These are phyloP conservation scores for Halesus radiatus DNA, from an alignment of 1,140 invertebrate genomes.

Conservation along the genomic window DNA sequence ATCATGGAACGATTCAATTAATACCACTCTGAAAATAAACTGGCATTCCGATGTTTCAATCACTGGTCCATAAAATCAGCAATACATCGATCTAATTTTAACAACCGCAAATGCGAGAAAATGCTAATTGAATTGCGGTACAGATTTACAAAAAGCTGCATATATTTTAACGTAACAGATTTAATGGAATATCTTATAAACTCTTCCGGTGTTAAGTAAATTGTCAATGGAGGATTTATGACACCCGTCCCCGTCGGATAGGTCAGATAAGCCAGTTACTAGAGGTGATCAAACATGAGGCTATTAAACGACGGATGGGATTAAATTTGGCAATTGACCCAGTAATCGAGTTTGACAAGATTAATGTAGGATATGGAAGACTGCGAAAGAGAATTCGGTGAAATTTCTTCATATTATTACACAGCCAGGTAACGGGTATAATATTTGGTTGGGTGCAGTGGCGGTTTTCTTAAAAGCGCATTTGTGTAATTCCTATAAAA, in stretches of 20 bases:
- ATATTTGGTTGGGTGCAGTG: not conserved
- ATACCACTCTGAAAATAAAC: no score
- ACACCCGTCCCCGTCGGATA: conserved; percentile 8
- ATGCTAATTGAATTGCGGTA: no score
- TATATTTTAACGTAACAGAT: no score
- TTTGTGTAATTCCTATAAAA: no score
- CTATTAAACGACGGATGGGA: conserved; percentile 12
- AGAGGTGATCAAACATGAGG: not conserved
- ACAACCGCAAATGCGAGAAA: no score
- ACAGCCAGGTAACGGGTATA: not conserved
- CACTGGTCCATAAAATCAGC: no score
- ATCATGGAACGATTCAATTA: no score
- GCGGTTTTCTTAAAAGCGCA: no score
- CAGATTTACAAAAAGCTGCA: no score
- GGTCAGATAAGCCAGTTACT: conserved; percentile 25
- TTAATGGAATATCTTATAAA: not conserved
- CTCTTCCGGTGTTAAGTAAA: conserved; percentile 29
- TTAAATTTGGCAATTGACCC: conserved; percentile 19
- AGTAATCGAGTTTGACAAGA: conserved; percentile 4
- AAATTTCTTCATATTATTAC: not conserved
- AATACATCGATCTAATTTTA: no score
- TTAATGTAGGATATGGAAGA: not conserved
- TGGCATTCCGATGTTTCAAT: no score
- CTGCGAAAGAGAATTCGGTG: not conserved
- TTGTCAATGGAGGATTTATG: not conserved